A percentile compares a stretch with the other conserved stretches of the same genome.
Evolutionary conservation across 2,113 vertebrate genomes (phyloP).

Genomic region (Edolisoma coerulescens): DNA sequence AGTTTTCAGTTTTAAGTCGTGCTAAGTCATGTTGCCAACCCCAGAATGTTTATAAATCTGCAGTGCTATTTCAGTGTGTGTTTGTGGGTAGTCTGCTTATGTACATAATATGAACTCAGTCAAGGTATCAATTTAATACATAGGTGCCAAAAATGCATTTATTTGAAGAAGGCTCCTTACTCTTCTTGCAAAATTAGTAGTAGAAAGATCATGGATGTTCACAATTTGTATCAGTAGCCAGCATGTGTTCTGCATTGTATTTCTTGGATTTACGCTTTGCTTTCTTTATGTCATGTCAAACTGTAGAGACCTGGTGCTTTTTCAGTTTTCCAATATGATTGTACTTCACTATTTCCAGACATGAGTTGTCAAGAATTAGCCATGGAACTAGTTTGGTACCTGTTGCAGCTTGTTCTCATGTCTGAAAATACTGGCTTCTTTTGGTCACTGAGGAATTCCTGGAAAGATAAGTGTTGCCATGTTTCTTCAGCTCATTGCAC

Average conservation of each 20-base stretch:
- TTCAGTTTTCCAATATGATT: neutral
- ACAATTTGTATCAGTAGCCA: neutral
- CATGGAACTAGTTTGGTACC: neutral
- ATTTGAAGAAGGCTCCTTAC: neutral
- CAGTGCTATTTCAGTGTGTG: neutral
- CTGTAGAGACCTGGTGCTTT: neutral
- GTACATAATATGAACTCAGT: neutral
- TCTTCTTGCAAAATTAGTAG: neutral
- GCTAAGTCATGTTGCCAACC: neutral
- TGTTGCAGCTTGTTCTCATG: neutral
- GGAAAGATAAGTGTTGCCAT: neutral
- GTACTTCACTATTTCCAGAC: neutral
- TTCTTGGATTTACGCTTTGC: neutral
- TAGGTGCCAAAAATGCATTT: neutral
- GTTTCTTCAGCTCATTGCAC: neutral
- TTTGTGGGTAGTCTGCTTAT: neutral
- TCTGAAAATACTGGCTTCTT: neutral
- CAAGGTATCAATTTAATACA: neutral
- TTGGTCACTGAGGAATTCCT: neutral
- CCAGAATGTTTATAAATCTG: neutral
- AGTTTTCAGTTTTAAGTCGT: neutral
- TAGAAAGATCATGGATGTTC: neutral
- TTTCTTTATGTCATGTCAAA: neutral
- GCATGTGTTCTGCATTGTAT: neutral
- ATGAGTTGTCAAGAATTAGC: neutral